A percentile compares a stretch with the other conserved stretches of the same genome.
These are phyloP conservation scores for Platichthys stellatus DNA, from an alignment of 2,113 vertebrate species.

Conservation along the genomic window DNA sequence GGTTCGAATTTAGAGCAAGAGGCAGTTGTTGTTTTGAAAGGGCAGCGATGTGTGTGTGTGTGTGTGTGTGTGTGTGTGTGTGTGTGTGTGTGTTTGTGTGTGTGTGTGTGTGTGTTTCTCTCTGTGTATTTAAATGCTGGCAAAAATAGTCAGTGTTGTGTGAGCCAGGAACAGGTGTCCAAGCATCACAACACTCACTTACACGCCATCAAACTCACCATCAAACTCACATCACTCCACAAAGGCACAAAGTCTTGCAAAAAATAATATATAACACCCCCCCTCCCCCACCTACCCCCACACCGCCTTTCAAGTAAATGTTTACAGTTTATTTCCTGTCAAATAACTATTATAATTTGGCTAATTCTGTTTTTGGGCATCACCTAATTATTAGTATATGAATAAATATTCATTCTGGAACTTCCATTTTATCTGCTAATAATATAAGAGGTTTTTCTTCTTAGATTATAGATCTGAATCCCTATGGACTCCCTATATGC, in stretches of 20 bases:
- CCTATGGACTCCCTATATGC: too few species aligned
- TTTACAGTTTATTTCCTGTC: too few species aligned
- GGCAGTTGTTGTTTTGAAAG: slow-evolving; percentile 65
- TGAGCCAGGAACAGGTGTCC: slow-evolving; percentile 75
- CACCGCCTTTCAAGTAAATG: too few species aligned
- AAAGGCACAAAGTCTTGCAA: background rate
- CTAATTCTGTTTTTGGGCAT: too few species aligned
- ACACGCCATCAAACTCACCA: slow-evolving; percentile 23
- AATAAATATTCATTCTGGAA: too few species aligned
- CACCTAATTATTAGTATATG: too few species aligned
- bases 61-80: slow-evolving; percentile 23
- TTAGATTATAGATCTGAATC: too few species aligned
- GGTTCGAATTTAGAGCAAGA: slow-evolving; percentile 40
- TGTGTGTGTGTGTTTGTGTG: slow-evolving; percentile 18
- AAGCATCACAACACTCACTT: slow-evolving; percentile 54
- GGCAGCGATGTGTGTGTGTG: slow-evolving; percentile 22
- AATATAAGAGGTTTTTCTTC: too few species aligned
- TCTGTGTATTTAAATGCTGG: slow-evolving; percentile 46
- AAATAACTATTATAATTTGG: too few species aligned
- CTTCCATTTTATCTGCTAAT: too few species aligned
- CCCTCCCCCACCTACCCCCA: too few species aligned
- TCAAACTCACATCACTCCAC: slow-evolving; percentile 5
- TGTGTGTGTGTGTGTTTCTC: background rate
- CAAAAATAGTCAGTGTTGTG: slow-evolving; percentile 74
- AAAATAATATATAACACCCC: too few species aligned